Evolutionary conservation across 2,888 invertebrate species (phyloP), one percentile per base, ranked within the genome.

Genomic region (Bugula neritina): DNA sequence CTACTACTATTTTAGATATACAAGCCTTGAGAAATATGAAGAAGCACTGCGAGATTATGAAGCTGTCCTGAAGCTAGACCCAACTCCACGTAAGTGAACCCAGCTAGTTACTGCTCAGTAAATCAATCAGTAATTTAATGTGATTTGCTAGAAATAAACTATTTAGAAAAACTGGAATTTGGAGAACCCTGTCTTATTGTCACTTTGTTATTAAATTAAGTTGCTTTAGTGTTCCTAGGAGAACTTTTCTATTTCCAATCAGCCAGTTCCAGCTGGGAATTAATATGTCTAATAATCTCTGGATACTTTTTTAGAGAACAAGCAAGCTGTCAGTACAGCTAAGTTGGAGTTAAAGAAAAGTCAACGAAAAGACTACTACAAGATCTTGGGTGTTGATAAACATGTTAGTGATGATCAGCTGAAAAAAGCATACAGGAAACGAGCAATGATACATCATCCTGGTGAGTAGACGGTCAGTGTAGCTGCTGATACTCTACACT

Each of bases 351-450:
- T 96, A 73, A 95, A 95, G 83, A 91, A 90, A 82, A 94, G 94
- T 1, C 93, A 94, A 85, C 89, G 94, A 76, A 96, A 96, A 87
- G 96, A 97, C 83, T 96, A 95, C 83, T 96, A 96, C 81, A 95
- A 94, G 85, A 94, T 97, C 77, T 87, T 97, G 73, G 94, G 94
- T 1, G 87, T 97, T 21, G 88, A 89, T 1, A 91, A 91, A 80
- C 88, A 86, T 77, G 94, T 95, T 0, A 89, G 90, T 0, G 92
- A 92, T 31, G 94, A 94, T 80, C 95, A 95, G 79, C 94, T 97
- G 73, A 95, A 94, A 82, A 95, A 94, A 84, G 95, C 95, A 0
- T 97, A 97, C 84, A 89, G 90, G 80, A 93, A 93, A 85, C 88
- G 91, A 77, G 96, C 96, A 0, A 86, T 96, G 73, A 89, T 93